Evolutionary conservation across 2,888 invertebrate genomes (phyloP).

Genomic region (Rhagium mordax): DNA sequence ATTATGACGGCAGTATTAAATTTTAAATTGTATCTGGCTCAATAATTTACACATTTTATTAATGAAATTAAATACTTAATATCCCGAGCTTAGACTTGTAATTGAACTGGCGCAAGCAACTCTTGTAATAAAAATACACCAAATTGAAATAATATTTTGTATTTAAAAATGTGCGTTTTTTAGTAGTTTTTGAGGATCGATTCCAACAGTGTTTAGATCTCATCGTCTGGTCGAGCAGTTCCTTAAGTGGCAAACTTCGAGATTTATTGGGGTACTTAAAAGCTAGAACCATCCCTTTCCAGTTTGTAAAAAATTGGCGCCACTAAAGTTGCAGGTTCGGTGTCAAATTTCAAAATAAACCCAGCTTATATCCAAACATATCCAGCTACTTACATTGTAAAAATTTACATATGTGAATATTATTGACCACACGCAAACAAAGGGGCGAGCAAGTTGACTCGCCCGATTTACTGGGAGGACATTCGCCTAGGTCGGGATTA

Average conservation of each 20-base stretch:
- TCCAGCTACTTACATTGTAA: slow-evolving; percentile 9
- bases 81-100: neutral
- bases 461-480: neutral
- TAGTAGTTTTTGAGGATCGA: too few relatives aligned
- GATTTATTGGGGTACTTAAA: slow-evolving; percentile 46
- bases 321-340: slow-evolving; percentile 48
- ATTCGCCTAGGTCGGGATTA: slow-evolving; percentile 30
- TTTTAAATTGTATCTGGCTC: slow-evolving; percentile 36
- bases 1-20: slow-evolving; percentile 39
- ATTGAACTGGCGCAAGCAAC: neutral
- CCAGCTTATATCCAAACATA: slow-evolving; percentile 25
- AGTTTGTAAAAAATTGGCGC: slow-evolving; percentile 57
- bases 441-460: neutral
- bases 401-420: neutral
- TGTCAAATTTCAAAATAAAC: slow-evolving; percentile 54
- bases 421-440: slow-evolving; percentile 33
- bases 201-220: too few relatives aligned
- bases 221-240: slow-evolving; percentile 15
- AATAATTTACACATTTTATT: slow-evolving; percentile 21
- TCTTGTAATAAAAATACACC: neutral
- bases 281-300: slow-evolving; percentile 43
- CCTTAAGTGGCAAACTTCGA: slow-evolving; percentile 32
- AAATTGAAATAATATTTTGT: neutral
- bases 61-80: slow-evolving; percentile 27
- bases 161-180: too few relatives aligned